These are phyloP conservation scores for Hapalemur alaotrensis DNA, from an alignment of 2,797 vertebrate species.

Conservation along the genomic window DNA sequence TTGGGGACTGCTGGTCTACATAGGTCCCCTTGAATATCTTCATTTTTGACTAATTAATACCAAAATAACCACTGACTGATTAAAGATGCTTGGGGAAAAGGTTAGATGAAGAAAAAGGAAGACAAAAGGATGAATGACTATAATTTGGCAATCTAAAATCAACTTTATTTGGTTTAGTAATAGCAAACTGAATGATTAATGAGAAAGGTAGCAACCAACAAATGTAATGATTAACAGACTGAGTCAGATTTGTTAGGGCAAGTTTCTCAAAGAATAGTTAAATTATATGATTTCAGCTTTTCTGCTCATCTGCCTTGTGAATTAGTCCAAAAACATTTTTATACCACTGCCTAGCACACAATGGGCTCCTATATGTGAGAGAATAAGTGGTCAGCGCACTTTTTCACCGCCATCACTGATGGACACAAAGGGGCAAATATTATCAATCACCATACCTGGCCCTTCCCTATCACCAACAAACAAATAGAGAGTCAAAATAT, in stretches of 20 bases:
- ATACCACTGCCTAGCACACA: neutral
- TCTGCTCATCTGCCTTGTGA: neutral
- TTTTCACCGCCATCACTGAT: neutral
- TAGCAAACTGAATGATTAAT: neutral
- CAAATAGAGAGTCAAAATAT: neutral
- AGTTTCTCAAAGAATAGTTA: slow-evolving; percentile 16
- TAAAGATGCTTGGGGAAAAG: neutral
- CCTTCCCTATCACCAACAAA: neutral
- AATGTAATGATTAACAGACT: neutral
- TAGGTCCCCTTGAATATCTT: neutral
- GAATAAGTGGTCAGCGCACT: neutral
- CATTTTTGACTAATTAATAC: neutral
- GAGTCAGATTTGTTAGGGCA: neutral
- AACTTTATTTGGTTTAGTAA: neutral
- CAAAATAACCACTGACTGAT: neutral
- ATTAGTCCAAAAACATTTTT: slow-evolving; percentile 25
- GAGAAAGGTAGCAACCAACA: neutral
- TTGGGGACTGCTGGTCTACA: neutral
- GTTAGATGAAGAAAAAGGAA: neutral
- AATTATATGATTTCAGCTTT: slow-evolving; percentile 18
- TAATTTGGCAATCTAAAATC: neutral
- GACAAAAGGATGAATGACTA: neutral
- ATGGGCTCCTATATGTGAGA: neutral
- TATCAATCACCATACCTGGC: neutral
- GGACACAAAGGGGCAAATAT: neutral